Conservation (phyloP, 1,140 invertebrate genomes). For the Neomicropteryx cornuta region DNA sequence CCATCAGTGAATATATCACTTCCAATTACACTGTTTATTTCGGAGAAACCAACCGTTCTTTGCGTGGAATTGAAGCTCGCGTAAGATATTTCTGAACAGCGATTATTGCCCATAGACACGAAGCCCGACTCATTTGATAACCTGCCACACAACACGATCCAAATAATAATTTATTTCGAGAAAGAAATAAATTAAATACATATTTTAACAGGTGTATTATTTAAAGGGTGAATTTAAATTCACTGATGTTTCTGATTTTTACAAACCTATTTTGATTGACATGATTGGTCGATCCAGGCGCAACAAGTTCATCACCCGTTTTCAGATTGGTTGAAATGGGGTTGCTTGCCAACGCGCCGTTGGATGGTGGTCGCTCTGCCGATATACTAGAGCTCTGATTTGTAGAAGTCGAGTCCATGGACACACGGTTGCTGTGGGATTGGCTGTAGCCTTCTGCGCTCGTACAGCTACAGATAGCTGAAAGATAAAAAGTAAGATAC, state of each 20-base stretch:
- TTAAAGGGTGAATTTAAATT: no score
- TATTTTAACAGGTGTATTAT: no score
- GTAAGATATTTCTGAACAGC: conserved; percentile 20
- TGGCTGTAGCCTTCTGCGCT: conserved; percentile 8
- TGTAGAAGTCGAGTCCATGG: conserved; percentile 13
- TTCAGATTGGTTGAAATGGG: no score
- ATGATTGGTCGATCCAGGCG: conserved; percentile 3
- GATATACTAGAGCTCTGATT: no score
- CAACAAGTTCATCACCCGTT: no score
- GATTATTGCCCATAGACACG: conserved; percentile 50
- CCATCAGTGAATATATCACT: no score
- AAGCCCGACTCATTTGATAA: conserved; percentile 56
- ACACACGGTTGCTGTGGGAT: conserved; percentile 10
- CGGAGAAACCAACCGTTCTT: no score
- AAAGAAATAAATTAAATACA: background rate
- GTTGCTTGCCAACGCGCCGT: no score
- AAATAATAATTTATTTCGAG: background rate
- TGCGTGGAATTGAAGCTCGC: conserved; percentile 13
- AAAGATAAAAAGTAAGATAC: background rate
- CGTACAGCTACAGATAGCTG: conserved; percentile 10
- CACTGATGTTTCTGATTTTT: no score
- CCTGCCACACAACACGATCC: conserved; percentile 14
- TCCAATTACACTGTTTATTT: no score
- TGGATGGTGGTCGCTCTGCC: no score
- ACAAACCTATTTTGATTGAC: conserved; percentile 34